Percentiles rank a stretch among this genome's conserved stretches.
These are phyloP conservation scores for Tetranychus truncatus DNA, from an alignment of 2,888 invertebrate genomes.

Conservation along the genomic window DNA sequence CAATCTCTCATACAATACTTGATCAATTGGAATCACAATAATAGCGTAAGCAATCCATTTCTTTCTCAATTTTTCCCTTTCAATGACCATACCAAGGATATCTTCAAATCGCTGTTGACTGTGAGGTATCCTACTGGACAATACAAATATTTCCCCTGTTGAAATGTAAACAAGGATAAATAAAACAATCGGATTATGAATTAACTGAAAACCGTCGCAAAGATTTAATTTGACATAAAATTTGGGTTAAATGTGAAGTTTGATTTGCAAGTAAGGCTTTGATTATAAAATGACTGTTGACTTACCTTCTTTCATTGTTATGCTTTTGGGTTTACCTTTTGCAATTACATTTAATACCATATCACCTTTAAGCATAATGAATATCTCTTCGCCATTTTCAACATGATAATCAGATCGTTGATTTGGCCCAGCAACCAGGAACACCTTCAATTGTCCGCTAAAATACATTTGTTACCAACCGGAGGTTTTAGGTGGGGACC, in stretches of 20 bases:
- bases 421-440: slow-evolving; percentile 42
- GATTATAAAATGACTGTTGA: neutral
- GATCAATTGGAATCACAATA: slow-evolving; percentile 33
- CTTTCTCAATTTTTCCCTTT: slow-evolving; percentile 35
- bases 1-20: slow-evolving; percentile 39
- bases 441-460: slow-evolving; percentile 37
- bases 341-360: slow-evolving; percentile 40
- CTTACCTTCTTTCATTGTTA: slow-evolving; percentile 35
- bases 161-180: neutral
- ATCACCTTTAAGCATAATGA: slow-evolving; percentile 39
- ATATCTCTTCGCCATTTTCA: slow-evolving; percentile 42
- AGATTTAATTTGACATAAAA: too few species aligned
- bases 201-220: neutral
- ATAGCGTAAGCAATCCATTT: slow-evolving; percentile 38
- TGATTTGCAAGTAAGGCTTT: too few species aligned
- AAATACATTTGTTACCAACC: slow-evolving; percentile 37
- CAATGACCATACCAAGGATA: slow-evolving; percentile 40
- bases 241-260: too few species aligned
- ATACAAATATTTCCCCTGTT: slow-evolving; percentile 38
- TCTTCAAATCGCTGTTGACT: slow-evolving; percentile 38
- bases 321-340: slow-evolving; percentile 35
- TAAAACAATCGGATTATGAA: neutral
- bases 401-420: slow-evolving; percentile 40
- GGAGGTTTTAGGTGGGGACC: slow-evolving; percentile 34
- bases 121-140: slow-evolving; percentile 38